These are phyloP conservation scores for Aleiodes sp. DNA, from an alignment of 1,140 invertebrate genomes.

Conservation along the genomic window DNA sequence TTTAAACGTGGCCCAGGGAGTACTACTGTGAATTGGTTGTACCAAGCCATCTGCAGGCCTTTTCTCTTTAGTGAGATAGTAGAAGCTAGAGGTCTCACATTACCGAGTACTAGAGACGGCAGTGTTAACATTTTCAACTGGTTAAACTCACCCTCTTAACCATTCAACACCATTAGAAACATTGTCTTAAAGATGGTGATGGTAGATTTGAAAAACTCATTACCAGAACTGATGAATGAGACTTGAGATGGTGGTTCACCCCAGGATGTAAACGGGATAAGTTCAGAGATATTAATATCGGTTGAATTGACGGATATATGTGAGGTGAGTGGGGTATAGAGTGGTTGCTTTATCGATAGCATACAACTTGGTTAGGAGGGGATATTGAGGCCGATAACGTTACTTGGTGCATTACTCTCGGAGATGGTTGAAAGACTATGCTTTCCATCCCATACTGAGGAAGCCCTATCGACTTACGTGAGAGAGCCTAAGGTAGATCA, in stretches of 20 bases:
- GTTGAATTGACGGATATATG: background rate
- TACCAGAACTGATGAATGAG: too few species aligned
- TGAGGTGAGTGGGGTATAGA: background rate
- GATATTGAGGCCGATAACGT: background rate
- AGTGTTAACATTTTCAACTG: conserved; percentile 5
- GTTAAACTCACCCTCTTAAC: background rate
- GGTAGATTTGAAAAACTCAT: too few species aligned
- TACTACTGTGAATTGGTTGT: conserved; percentile 28
- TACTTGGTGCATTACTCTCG: conserved; percentile 7
- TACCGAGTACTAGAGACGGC: background rate
- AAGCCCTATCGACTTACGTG: conserved; percentile 1
- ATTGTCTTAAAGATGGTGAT: too few species aligned
- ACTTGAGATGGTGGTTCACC: background rate
- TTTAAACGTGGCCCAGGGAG: conserved; percentile 28
- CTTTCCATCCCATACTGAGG: background rate
- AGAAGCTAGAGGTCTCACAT: background rate
- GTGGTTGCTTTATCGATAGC: background rate
- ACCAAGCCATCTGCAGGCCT: conserved; percentile 11
- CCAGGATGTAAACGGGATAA: background rate
- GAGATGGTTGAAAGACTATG: conserved; percentile 3
- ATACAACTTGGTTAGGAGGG: background rate
- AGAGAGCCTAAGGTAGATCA: background rate
- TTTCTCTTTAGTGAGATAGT: conserved; percentile 12
- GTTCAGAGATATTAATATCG: background rate
- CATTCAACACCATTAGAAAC: background rate